These are phyloP conservation scores for Achatina immaculata DNA, from an alignment of 1,140 invertebrate species.

Conservation along the genomic window DNA sequence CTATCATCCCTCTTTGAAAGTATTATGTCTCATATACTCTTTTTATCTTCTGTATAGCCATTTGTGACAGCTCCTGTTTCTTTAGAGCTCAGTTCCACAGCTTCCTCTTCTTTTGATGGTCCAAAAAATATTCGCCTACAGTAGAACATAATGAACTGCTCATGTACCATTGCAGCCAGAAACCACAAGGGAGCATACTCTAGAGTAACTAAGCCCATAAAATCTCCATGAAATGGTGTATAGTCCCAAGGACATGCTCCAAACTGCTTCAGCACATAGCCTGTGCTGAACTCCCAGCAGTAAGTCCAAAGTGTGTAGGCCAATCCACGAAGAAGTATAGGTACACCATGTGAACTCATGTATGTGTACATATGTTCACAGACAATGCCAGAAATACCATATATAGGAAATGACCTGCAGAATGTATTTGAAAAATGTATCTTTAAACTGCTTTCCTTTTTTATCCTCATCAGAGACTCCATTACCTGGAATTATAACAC, in stretches of 20 bases:
- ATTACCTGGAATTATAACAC: no score
- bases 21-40: neutral
- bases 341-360: conserved; percentile 60
- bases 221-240: conserved; percentile 71
- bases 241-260: conserved; percentile 76
- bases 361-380: conserved; percentile 70
- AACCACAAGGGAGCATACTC: conserved; percentile 75
- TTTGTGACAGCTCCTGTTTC: neutral
- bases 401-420: conserved; percentile 70
- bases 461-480: no score
- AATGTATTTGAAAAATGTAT: no score
- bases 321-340: conserved; percentile 68
- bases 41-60: conserved; percentile 4
- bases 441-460: neutral
- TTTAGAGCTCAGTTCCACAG: neutral
- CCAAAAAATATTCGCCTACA: conserved; percentile 68
- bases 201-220: conserved; percentile 74
- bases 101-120: conserved; percentile 43
- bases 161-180: conserved; percentile 67
- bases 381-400: conserved; percentile 70
- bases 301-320: conserved; percentile 73
- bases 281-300: conserved; percentile 74
- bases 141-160: conserved; percentile 69
- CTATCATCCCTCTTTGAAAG: no score
- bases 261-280: conserved; percentile 71